phyloP scores from a whole-genome alignment of 2,888 invertebrate genomes.

The Sinopyrophorus schimmeli region DNA sequence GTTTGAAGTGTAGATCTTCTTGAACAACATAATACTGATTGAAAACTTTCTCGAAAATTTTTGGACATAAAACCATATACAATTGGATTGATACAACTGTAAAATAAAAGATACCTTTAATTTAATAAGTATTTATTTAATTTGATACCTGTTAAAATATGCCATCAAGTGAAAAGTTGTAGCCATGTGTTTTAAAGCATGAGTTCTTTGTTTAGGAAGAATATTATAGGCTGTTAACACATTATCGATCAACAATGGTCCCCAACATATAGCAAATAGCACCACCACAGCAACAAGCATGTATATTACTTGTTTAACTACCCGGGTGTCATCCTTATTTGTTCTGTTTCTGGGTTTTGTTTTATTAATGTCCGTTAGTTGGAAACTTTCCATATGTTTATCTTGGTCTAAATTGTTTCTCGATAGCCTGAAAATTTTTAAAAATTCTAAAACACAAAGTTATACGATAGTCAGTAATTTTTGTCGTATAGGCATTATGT shows the following conservation, averaged over 20 bases:
- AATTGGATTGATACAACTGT: conserved; percentile 71
- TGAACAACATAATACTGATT: conserved; percentile 56
- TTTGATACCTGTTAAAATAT: conserved; percentile 68
- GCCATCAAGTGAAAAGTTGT: conserved; percentile 67
- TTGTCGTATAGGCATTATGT: too few relatives aligned
- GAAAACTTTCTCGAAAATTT: conserved; percentile 65
- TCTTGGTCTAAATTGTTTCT: conserved; percentile 29
- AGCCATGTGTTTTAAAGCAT: conserved; percentile 62
- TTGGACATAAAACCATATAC: conserved; percentile 76
- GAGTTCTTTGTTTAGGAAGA: conserved; percentile 58
- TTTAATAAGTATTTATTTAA: not conserved
- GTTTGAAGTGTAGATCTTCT: conserved; percentile 33
- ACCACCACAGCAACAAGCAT: conserved; percentile 73
- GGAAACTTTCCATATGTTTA: conserved; percentile 31
- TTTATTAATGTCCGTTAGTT: conserved; percentile 28
- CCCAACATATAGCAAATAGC: conserved; percentile 71
- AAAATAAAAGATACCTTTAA: too few relatives aligned
- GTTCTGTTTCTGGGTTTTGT: conserved; percentile 13
- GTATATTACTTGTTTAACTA: conserved; percentile 66
- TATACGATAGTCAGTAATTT: too few relatives aligned
- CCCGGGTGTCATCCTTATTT: conserved; percentile 43
- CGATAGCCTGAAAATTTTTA: conserved; percentile 24
- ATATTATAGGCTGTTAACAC: conserved; percentile 65
- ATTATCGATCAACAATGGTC: conserved; percentile 67
- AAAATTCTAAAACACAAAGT: too few relatives aligned